Base-by-base conservation (phyloP, 2,888 invertebrate genomes). In the Leptinotarsa juncta region DNA sequence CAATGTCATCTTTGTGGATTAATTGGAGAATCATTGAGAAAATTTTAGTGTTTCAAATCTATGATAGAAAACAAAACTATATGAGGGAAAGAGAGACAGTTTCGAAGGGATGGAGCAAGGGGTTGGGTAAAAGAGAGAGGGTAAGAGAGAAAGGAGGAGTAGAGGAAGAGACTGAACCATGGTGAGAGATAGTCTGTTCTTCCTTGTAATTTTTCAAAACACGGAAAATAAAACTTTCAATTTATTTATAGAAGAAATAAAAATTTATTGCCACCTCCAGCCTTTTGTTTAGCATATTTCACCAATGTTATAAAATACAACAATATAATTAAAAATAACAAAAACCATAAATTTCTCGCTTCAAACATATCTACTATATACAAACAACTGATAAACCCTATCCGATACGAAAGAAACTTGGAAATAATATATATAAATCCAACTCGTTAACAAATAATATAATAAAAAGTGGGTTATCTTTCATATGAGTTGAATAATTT, bases 261-360 rank as follows among this genome's bases (percentile, higher is more conserved):
- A 82, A 81, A 81, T 77, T 78, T 80, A 87, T 87, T 87, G 87
- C 87, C 85, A 85, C 86, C 85, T 85, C 87, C 87, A 87, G 87
- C 87, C 87, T 85, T 85, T 83, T 67, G 72, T 73, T 26, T 69
- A 55, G 50, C 53, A 14, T 75, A 77, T 60, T 65, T 74, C 71
- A 78, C 76, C 76, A 77, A 79, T 62, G 65, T 62, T 42, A 42
- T 74, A 78, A 77, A 80, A 72, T 76, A 73, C 65, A 72, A 74
- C 71, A 77, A 72, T 68, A 67, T 72, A 70, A 73, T 74, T 69
- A 77, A 77, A 62, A 78, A 75, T 72, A 73, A 69, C 65, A 75
- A 74, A 77, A 74, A 74, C 72, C 67, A 72, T 77, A 71, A 53
- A 53, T 71, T 65, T 49, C 60, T 57, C 42, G 23, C 60, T 72